A percentile compares a stretch with the other conserved stretches of the same genome.
phyloP scores from a whole-genome alignment of 2,113 vertebrate species.

The Xiphophorus hellerii region DNA sequence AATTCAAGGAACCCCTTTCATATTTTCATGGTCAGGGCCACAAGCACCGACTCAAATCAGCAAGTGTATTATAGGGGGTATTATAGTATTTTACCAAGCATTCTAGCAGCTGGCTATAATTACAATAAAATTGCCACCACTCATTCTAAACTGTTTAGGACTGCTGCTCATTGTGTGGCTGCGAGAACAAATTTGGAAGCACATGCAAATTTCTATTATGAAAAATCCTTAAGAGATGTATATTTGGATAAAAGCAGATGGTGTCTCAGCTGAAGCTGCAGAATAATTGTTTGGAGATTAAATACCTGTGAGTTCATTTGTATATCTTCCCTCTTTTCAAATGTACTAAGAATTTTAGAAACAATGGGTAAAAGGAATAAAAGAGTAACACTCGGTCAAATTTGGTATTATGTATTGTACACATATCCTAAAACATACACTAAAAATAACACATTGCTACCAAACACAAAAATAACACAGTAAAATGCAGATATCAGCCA shows the following conservation, averaged over 20 bases:
- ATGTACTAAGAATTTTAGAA: not conserved
- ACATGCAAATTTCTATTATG: not conserved
- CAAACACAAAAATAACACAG: not conserved
- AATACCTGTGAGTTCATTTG: not conserved
- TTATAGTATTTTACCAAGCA: not conserved
- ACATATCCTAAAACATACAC: not conserved
- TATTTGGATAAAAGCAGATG: not conserved
- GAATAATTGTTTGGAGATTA: not conserved
- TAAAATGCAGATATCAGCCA: not conserved
- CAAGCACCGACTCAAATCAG: slow-evolving; percentile 12
- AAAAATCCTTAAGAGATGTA: not conserved
- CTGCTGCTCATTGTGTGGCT: slow-evolving; percentile 5
- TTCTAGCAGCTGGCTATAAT: slow-evolving; percentile 17
- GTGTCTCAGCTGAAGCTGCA: not conserved
- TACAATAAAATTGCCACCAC: slow-evolving; percentile 21
- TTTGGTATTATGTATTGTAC: not conserved
- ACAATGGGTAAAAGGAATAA: not conserved
- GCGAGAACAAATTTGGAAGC: slow-evolving; percentile 14
- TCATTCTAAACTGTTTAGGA: slow-evolving; percentile 21
- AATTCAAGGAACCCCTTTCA: not conserved
- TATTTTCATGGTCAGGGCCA: slow-evolving; percentile 16
- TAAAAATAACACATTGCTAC: not conserved
- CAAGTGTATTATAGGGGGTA: not conserved
- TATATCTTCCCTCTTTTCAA: not conserved
- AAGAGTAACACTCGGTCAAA: not conserved